These are phyloP conservation scores for Falco columbarius DNA, from an alignment of 2,797 vertebrate species.

Conservation along the genomic window DNA sequence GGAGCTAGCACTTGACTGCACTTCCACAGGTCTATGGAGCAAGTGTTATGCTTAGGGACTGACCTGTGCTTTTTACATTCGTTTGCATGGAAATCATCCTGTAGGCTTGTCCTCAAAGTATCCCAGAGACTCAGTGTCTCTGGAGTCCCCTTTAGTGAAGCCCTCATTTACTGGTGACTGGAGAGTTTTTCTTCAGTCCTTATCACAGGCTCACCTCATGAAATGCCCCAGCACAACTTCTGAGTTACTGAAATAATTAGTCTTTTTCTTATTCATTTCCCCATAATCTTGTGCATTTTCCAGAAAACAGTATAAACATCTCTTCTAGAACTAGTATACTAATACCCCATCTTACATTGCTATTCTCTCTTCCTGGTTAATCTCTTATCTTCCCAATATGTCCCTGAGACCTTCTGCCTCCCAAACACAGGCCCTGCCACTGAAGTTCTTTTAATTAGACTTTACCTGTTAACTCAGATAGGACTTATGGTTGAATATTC, in stretches of 20 bases:
- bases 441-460: background rate
- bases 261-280: background rate
- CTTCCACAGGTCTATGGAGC: background rate
- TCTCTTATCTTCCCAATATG: background rate
- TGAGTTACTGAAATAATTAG: background rate
- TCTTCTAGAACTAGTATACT: background rate
- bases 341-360: background rate
- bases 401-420: background rate
- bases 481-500: background rate
- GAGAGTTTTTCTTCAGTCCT: background rate
- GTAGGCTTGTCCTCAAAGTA: background rate
- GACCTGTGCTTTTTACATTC: background rate
- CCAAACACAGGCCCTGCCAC: background rate
- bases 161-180: background rate
- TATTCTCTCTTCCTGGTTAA: background rate
- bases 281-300: background rate
- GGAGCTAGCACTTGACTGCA: background rate
- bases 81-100: background rate
- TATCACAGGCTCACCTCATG: background rate
- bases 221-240: background rate
- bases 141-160: background rate
- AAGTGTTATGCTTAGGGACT: background rate
- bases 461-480: background rate
- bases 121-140: accelerated
- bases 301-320: background rate